Evolutionary conservation across 2,113 vertebrate genomes (phyloP), one percentile per base, ranked within the genome.

Genomic region (Montifringilla adamsi): DNA sequence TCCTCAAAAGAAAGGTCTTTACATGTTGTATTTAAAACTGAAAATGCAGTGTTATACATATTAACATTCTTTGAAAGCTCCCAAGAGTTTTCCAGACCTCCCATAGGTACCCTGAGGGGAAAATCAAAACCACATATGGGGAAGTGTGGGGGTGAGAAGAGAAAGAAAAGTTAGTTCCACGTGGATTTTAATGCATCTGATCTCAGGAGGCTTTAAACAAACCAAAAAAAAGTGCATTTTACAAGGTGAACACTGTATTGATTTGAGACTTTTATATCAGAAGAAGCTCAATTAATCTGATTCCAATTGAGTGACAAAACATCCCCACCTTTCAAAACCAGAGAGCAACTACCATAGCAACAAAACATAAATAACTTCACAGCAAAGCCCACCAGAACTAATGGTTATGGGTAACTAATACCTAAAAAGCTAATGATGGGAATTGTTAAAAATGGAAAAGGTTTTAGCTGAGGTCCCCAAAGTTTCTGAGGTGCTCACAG

Each of bases 111-210:
- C 86, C 88, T 96, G 93, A 96, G 89, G 95, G 92, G 94, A 96
- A 95, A 96, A 85, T 88, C 84, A 94, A 90, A 94, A 85, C 87
- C 84, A 93, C 95, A 95, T 95, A 94, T 95, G 92, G 94, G 91
- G 89, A 93, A 93, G 90, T 91, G 95, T 93, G 94, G 95, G 93
- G 95, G 92, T 93, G 88, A 93, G 88, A 92, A 86, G 66, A 91
- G 85, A 89, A 91, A 94, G 90, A 88, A 84, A 90, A 68, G 80
- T 82, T 79, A 60, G 35, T 46, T 83, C 86, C 92, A 87, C 27
- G 44, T 82, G 75, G n/a, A 85, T 92, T 96, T 92, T 79, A 90
- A 93, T 96, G 93, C 76, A 91, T 73, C 53, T 56, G 69, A 90
- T 85, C 84, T 91, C 90, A 55, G 77, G 69, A 87, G 81, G 86